phyloP scores from a whole-genome alignment of 2,113 vertebrate genomes.

The Platysteira castanea region DNA sequence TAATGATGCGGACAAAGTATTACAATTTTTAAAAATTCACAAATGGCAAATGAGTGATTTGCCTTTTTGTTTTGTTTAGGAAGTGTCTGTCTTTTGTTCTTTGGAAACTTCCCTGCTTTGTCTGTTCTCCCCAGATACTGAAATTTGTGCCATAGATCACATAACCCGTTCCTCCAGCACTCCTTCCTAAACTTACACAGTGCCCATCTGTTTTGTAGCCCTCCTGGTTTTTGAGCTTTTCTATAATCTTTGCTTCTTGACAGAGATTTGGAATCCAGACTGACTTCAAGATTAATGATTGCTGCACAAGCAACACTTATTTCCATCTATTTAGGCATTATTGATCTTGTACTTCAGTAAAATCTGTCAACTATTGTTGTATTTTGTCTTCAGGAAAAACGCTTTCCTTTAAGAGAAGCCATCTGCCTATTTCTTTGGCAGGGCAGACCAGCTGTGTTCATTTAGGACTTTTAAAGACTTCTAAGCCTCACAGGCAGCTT shows the following conservation, averaged over 20 bases:
- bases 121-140: neutral
- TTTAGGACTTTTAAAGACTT: neutral
- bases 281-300: neutral
- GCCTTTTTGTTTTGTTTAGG: neutral
- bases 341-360: neutral
- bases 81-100: neutral
- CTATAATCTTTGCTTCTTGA: neutral
- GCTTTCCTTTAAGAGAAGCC: neutral
- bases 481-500: neutral
- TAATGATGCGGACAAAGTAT: neutral
- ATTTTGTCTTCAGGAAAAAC: neutral
- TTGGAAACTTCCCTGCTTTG: neutral
- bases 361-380: neutral
- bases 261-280: neutral
- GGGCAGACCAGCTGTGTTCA: neutral
- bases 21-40: neutral
- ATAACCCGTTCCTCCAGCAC: neutral
- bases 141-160: neutral
- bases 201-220: neutral
- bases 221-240: neutral
- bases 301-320: neutral
- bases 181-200: neutral
- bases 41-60: neutral
- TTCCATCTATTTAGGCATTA: neutral
- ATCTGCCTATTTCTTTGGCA: neutral